Evolutionary conservation across 2,797 vertebrate genomes (phyloP).

Genomic region (Apogon hyalosoma): DNA sequence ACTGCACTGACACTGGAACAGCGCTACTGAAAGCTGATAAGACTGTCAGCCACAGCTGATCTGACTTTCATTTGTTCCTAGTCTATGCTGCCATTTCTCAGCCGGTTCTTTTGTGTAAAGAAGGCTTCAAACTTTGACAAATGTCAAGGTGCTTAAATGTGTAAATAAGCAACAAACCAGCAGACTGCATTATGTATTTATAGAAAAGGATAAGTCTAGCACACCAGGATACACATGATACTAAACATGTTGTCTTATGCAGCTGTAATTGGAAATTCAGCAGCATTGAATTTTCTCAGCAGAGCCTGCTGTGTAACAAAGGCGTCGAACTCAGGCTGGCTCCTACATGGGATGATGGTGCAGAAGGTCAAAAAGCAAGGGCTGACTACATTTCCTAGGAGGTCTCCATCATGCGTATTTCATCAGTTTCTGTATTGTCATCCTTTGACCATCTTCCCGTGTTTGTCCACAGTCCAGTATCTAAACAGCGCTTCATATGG

Average conservation of each 20-base stretch:
- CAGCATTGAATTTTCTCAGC: background rate
- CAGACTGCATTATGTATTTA: too few species aligned
- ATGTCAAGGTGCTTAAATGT: too few species aligned
- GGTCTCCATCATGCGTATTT: slow-evolving; percentile 95
- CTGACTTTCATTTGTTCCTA: slow-evolving; percentile 23
- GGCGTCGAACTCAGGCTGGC: slow-evolving; percentile 22
- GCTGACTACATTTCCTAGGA: slow-evolving; percentile 76
- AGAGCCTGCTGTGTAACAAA: slow-evolving; percentile 16
- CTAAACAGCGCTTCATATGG: slow-evolving; percentile 85
- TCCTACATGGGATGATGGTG: slow-evolving; percentile 31
- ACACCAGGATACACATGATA: too few species aligned
- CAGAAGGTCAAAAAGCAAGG: slow-evolving; percentile 26
- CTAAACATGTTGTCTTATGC: too few species aligned
- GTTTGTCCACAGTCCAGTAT: slow-evolving; percentile 84
- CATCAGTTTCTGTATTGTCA: slow-evolving; percentile 88
- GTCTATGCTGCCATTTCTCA: background rate
- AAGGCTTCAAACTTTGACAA: slow-evolving; percentile 25
- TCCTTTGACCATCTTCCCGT: slow-evolving; percentile 87
- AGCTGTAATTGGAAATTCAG: too few species aligned
- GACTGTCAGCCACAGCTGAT: background rate
- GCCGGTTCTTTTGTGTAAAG: slow-evolving; percentile 17
- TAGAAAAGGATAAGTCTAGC: too few species aligned
- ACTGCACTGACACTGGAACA: background rate
- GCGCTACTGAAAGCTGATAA: slow-evolving; percentile 13
- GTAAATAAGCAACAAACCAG: too few species aligned